These are phyloP conservation scores for Tenualosa thibaudeaui DNA, from an alignment of 2,797 vertebrate genomes.

Conservation along the genomic window DNA sequence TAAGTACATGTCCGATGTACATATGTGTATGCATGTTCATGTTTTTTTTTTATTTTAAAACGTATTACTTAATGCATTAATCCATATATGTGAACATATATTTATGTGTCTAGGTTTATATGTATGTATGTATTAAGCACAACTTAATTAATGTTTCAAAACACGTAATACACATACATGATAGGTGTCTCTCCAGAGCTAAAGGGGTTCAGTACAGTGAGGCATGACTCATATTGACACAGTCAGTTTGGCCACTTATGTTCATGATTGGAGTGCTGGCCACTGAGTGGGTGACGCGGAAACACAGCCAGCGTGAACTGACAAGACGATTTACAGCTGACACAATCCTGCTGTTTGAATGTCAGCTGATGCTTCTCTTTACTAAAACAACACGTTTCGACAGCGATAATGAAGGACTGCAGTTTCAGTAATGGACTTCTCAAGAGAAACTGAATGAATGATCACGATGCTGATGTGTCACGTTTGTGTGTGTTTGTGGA, in stretches of 20 bases:
- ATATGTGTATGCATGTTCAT: not conserved
- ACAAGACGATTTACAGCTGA: not conserved
- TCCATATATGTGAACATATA: not conserved
- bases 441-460: not conserved
- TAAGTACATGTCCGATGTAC: not conserved
- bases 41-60: not conserved
- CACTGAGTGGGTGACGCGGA: not conserved
- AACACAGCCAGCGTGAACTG: not conserved
- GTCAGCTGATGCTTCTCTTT: not conserved
- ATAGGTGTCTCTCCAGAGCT: no score
- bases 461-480: not conserved
- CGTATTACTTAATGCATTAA: not conserved
- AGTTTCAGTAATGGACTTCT: not conserved
- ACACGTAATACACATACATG: no score
- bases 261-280: not conserved
- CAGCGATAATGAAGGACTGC: not conserved
- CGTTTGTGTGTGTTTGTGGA: not conserved
- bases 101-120: not conserved
- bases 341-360: slow-evolving; percentile 15
- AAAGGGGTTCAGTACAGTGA: not conserved
- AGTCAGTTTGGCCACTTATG: no score
- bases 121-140: not conserved
- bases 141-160: no score
- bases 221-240: not conserved
- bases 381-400: slow-evolving; percentile 4